Evolutionary conservation across 2,888 invertebrate species (phyloP), one percentile per base, ranked within the genome.

Genomic region (Drosophila suboccidentalis): DNA sequence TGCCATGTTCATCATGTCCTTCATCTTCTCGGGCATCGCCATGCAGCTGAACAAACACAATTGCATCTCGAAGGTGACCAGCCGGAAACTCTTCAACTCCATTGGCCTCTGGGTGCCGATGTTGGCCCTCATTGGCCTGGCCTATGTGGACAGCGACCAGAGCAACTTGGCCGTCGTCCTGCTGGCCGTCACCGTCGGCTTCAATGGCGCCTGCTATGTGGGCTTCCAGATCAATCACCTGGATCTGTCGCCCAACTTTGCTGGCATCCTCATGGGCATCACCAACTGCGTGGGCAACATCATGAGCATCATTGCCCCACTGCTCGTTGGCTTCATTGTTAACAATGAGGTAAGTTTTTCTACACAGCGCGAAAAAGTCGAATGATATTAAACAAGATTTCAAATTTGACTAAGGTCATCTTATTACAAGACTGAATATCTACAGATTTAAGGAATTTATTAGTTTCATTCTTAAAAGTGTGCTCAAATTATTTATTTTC

Each of bases 201-300:
- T 96, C 3, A 97, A 97, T 82, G 95, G 96, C 0, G 95, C 95
- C 1, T 95, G 95, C 57, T 96, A 95, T 80, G 95, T 95, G 47
- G 97, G 97, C 2, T 96, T 95, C 90, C 94, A 96, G 95, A 94
- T 94, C 95, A 97, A 97, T 77, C 97, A 97, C 87, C 96, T 97
- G 73, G 97, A 97, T 93, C 93, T 97, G 57, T 96, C 97, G 6
- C 97, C 97, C 0, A 96, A 96, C 91, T 96, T 95, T 91, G 96
- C 97, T 2, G 97, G 97, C 32, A 95, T 96, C 0, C 92, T 97
- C 77, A 97, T 97, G 97, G 97, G 92, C 5, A 95, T 97, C 80
- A 97, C 97, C 1, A 97, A 97, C 90, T 95, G 96, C 10, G 93
- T 94, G n/a, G 96, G 96, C 0, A 97, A 96, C 84, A 93, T 97